These are phyloP conservation scores for Gallinago nigripennis DNA, from an alignment of 2,797 vertebrate species.

Conservation along the genomic window DNA sequence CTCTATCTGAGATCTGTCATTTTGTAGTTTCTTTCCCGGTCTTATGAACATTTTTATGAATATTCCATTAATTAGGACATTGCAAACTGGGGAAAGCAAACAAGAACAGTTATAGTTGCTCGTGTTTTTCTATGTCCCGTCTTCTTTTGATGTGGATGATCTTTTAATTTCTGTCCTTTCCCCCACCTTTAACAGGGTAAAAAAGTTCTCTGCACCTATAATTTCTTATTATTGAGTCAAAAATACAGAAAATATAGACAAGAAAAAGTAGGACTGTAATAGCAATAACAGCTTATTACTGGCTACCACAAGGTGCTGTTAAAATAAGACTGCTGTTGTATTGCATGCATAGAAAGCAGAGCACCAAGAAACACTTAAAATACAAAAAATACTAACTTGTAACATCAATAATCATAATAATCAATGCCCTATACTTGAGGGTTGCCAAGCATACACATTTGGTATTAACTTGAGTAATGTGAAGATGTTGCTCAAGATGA, in stretches of 20 bases:
- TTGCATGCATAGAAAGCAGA: neutral
- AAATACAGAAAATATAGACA: neutral
- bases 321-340: neutral
- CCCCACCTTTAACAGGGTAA: neutral
- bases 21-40: neutral
- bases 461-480: neutral
- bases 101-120: neutral
- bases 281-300: neutral
- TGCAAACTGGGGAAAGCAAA: neutral
- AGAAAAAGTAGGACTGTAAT: neutral
- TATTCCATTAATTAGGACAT: neutral
- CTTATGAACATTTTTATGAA: neutral
- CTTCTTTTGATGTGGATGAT: neutral
- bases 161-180: neutral
- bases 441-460: neutral
- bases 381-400: neutral
- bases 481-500: neutral
- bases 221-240: neutral
- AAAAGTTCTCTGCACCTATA: neutral
- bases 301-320: neutral
- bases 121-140: fast-evolving
- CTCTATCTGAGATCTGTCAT: neutral
- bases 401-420: neutral
- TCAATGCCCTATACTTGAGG: neutral
- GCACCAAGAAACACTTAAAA: neutral